Evolutionary conservation across 2,888 invertebrate species (phyloP).

Genomic region (Mesoligia furuncula): DNA sequence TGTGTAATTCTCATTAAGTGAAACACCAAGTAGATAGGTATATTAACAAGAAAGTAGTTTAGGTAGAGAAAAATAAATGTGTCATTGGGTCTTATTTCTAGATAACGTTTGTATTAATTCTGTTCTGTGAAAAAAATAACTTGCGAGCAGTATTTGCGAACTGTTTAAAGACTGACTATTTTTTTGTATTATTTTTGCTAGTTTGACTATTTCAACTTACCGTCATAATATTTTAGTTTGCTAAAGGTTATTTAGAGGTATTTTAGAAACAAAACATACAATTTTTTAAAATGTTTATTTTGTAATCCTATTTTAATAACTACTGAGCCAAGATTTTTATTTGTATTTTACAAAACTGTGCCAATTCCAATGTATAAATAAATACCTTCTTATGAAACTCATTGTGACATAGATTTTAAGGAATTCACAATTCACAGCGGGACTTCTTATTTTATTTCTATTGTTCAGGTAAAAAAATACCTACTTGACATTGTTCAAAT

Average conservation of each 20-base stretch:
- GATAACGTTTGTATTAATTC: constrained; percentile 39
- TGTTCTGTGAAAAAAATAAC: constrained; percentile 26
- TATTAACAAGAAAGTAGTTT: constrained; percentile 54
- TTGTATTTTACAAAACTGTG: constrained; percentile 45
- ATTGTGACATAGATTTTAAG: constrained; percentile 47
- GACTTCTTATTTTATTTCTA: constrained; percentile 40
- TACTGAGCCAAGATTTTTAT: constrained; percentile 8
- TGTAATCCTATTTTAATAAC: neutral
- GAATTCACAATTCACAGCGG: constrained; percentile 33
- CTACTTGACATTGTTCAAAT: neutral
- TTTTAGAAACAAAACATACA: neutral
- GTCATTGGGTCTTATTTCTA: constrained; percentile 53
- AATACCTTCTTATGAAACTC: constrained; percentile 43
- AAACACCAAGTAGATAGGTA: constrained; percentile 70
- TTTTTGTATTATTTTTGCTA: constrained; percentile 34
- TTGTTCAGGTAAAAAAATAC: neutral
- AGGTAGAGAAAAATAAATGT: constrained; percentile 52
- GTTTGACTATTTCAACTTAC: neutral
- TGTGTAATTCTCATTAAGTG: constrained; percentile 59
- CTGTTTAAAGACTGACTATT: constrained; percentile 64
- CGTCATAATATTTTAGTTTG: constrained; percentile 11
- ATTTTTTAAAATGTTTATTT: neutral
- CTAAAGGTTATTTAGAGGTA: neutral
- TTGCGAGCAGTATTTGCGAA: constrained; percentile 44
- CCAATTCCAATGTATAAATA: constrained; percentile 48